A percentile compares a stretch with the other conserved stretches of the same genome.
phyloP scores from a whole-genome alignment of 2,113 vertebrate species.

The Phocoena phocoena region DNA sequence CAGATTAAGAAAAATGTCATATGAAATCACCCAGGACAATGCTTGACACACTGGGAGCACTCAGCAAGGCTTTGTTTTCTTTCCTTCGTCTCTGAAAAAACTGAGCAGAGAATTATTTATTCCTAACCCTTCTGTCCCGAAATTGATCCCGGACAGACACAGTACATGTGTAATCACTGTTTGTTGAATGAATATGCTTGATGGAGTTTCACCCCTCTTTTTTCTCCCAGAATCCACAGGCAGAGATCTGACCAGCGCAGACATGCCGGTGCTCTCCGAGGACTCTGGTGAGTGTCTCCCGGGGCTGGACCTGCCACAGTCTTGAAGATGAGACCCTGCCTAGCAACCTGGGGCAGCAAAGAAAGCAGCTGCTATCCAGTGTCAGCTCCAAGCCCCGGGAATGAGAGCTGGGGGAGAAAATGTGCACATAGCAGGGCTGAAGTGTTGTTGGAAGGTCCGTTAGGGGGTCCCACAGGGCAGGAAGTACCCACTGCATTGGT shows the following conservation, averaged over 20 bases:
- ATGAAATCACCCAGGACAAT: background rate
- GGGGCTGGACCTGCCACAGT: background rate
- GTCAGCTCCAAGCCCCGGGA: background rate
- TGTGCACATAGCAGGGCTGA: background rate
- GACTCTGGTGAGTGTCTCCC: conserved; percentile 87
- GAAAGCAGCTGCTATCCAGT: background rate
- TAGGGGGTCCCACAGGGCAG: background rate
- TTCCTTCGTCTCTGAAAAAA: background rate
- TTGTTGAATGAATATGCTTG: background rate
- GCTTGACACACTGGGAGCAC: background rate
- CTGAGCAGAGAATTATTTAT: background rate
- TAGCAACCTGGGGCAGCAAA: background rate
- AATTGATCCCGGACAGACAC: background rate
- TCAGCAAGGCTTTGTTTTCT: background rate
- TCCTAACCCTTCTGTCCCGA: background rate
- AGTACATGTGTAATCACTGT: background rate
- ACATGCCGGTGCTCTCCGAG: conserved; percentile 92
- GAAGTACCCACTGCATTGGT: background rate
- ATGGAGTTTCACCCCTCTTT: background rate
- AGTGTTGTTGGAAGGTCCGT: background rate
- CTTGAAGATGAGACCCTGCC: background rate
- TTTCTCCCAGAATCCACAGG: background rate
- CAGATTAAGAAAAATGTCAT: background rate
- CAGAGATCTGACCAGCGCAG: conserved; percentile 65
- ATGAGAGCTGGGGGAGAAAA: background rate